These are phyloP conservation scores for Pantelozetes paolii DNA, from an alignment of 2,888 invertebrate species.

Conservation along the genomic window DNA sequence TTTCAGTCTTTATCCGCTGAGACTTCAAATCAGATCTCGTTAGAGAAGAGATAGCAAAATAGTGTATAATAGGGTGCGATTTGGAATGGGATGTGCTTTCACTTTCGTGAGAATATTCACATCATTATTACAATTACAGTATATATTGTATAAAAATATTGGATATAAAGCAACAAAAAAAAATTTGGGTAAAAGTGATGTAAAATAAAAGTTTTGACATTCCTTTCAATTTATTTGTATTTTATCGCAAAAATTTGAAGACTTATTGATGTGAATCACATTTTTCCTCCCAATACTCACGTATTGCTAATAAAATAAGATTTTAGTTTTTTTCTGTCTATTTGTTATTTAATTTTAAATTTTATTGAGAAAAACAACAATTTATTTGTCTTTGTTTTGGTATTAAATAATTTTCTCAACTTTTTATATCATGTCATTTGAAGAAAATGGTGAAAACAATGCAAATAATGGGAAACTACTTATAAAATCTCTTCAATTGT, in stretches of 20 bases:
- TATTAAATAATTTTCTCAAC: not conserved
- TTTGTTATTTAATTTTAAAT: constrained; percentile 6
- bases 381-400: not conserved
- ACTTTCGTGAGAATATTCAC: constrained; percentile 35
- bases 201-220: constrained; percentile 24
- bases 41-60: constrained; percentile 14
- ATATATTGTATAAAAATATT: constrained; percentile 10
- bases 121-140: constrained; percentile 30
- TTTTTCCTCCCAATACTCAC: constrained; percentile 26
- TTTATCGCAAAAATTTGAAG: constrained; percentile 7
- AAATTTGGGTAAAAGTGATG: constrained; percentile 13
- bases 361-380: not conserved
- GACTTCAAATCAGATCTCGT: constrained; percentile 34
- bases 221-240: constrained; percentile 31
- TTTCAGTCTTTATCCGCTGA: constrained; percentile 1
- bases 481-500: too few relatives aligned
- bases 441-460: not conserved
- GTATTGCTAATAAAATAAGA: constrained; percentile 14
- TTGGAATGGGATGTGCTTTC: not conserved
- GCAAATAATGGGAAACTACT: too few relatives aligned
- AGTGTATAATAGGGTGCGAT: constrained; percentile 5
- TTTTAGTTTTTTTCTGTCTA: not conserved
- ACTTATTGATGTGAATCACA: constrained; percentile 19
- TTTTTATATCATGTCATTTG: not conserved
- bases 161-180: constrained; percentile 10